phyloP scores from a whole-genome alignment of 2,888 invertebrate species.

The Nysson spinosus region DNA sequence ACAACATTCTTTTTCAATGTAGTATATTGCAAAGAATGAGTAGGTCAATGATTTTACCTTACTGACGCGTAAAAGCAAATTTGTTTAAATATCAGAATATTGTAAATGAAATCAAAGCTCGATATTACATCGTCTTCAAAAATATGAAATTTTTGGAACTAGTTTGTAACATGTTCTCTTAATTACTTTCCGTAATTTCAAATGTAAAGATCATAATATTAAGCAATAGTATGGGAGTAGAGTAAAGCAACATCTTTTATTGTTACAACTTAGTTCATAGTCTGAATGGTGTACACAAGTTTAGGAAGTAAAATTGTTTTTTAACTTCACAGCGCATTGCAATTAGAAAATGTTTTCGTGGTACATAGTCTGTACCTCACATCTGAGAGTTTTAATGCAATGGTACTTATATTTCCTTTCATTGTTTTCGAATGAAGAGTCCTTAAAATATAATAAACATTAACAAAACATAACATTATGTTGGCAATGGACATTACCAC shows the following conservation, averaged over 20 bases:
- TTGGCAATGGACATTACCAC: conserved; percentile 55
- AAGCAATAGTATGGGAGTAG: no score
- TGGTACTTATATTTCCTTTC: conserved; percentile 3
- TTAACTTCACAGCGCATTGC: conserved; percentile 27
- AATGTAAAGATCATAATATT: no score
- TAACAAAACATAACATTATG: conserved; percentile 48
- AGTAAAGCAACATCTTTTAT: conserved; percentile 44
- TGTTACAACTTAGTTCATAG: conserved; percentile 36
- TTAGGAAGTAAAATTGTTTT: conserved; percentile 36
- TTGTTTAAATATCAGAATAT: no score
- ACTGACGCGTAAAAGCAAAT: no score
- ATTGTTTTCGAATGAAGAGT: conserved; percentile 19
- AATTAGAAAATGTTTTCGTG: conserved; percentile 18
- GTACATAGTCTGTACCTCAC: conserved; percentile 12
- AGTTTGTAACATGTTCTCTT: no score
- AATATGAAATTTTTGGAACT: no score
- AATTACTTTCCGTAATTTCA: no score
- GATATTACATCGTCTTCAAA: no score
- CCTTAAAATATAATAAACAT: conserved; percentile 41
- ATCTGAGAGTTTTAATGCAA: conserved; percentile 8
- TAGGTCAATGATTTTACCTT: no score
- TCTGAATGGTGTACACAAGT: conserved; percentile 38
- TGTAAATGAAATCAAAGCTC: no score
- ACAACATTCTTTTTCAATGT: no score
- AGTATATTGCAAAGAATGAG: no score